Evolutionary conservation across 2,113 vertebrate species (phyloP), one percentile per base, ranked within the genome.

Genomic region (Eulemur rufifrons): DNA sequence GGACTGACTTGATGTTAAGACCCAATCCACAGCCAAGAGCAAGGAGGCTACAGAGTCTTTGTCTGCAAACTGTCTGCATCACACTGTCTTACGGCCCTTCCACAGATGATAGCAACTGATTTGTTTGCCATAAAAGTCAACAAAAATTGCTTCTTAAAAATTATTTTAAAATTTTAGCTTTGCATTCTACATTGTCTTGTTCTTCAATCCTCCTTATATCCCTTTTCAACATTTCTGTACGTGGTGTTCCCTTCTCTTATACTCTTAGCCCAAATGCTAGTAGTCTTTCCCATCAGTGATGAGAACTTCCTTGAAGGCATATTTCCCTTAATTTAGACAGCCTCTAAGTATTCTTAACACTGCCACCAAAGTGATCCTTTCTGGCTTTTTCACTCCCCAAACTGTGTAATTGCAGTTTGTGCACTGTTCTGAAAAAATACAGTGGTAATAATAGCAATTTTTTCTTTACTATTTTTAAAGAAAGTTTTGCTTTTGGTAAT

Each of bases 61-160:
- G 37, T 61, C 54, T 47, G 39, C 47, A 81, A 52, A n/a, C 32
- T 74, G 34, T 68, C 18, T 78, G 54, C 18, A 37, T 61, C 45
- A 69, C 42, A 34, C 32, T 45, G 4, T 45, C 29, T 82, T 6
- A 15, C 54, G 39, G 32, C 29, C 50, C 23, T 84, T 66, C n/a
- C 20, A 37, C n/a, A 0, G 0, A 66, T 50, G 39, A 87, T n/a
- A 91, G 64, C 61, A 50, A 23, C 25, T 77, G 89, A 54, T 1
- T 78, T 39, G 7, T 82, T 82, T 85, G 66, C 10, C 9, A 8
- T 87, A 96, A 45, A 90, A 69, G 18, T 92, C 12, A 93, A 94
- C 34, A 92, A 81, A 81, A 92, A 81, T 6, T 80, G 15, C n/a
- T 68, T 66, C 89, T 88, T 93, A 68, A 76, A 68, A 82, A 63